Base-by-base conservation (phyloP, 2,113 vertebrate species). In the Numida meleagris region DNA sequence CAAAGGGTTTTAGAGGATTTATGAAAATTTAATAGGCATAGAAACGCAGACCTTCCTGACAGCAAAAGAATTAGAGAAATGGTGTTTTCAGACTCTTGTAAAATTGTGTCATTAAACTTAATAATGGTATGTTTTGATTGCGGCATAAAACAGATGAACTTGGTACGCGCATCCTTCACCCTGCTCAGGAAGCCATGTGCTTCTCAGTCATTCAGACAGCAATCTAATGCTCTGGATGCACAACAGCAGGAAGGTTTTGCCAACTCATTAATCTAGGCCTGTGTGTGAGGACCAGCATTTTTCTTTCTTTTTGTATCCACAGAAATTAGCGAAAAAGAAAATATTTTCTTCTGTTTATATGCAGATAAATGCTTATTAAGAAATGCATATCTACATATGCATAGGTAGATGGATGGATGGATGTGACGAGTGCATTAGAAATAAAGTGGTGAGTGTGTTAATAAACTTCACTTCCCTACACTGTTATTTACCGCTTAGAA, bases 341-440 rank as follows among this genome's bases (percentile, higher is more conserved):
- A 31, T 2, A 18, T 4, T 73, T 50, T 5, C 4, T 36, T 94
- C 21, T 68, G 2, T 51, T 3, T 53, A 6, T 27, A 23, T 3
- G 14, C 4, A 4, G 8, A 55, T 16, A 46, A 2, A 40, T 6
- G 31, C 12, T 7, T 29, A 1, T 1, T 46, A 13, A n/a, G 20
- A 46, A 14, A 53, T 9, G 12, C 1, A 1, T 58, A 20, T 20
- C 55, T 9, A 1, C 34, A 17, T 9, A 10, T 9, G 9, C 1
- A 5, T 23, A 83, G 9, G 16, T 46, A 27, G 0, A n/a, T 1
- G 50, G 53, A 57, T 33, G 29, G 55, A 57, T 40, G 38, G 55
- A 36, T 55, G 31, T 17, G 51, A 53, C 17, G 27, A 17, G 51
- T 31, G 51, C 51, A 31, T 53, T 53, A 31, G 51, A n/a, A 74